A percentile compares a stretch with the other conserved stretches of the same genome.
phyloP scores from a whole-genome alignment of 1,140 invertebrate genomes.

The Nephila pilipes region DNA sequence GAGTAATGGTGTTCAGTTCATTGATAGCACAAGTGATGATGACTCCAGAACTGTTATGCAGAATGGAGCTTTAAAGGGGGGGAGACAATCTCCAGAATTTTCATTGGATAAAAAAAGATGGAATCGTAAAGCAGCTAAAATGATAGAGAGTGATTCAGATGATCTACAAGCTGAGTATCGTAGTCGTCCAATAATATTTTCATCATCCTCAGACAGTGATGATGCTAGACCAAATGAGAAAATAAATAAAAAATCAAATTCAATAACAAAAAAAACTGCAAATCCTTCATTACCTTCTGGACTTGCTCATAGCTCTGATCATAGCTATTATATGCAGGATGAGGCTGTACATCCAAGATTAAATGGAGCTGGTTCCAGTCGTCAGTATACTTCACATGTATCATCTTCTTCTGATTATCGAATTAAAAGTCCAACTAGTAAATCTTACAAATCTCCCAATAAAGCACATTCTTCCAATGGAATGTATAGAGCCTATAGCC shows the following conservation, averaged over 20 bases:
- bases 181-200: constrained; percentile 34
- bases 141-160: constrained; percentile 64
- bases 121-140: constrained; percentile 36
- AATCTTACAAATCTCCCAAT: neutral
- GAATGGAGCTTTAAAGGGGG: constrained; percentile 62
- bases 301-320: neutral
- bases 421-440: neutral
- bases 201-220: constrained; percentile 69
- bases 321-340: neutral
- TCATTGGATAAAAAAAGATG: neutral
- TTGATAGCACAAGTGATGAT: constrained; percentile 71
- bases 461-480: neutral
- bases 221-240: constrained; percentile 18
- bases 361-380: neutral
- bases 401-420: neutral
- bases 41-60: constrained; percentile 35
- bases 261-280: neutral
- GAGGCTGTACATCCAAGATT: neutral
- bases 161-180: neutral
- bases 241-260: neutral
- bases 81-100: constrained; percentile 48
- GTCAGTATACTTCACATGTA: neutral
- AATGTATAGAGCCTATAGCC: neutral
- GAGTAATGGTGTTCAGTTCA: constrained; percentile 20
- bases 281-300: constrained; percentile 10